Percentiles rank a stretch among this genome's conserved stretches.
phyloP scores from a whole-genome alignment of 2,113 vertebrate genomes.

The Heterotis niloticus region DNA sequence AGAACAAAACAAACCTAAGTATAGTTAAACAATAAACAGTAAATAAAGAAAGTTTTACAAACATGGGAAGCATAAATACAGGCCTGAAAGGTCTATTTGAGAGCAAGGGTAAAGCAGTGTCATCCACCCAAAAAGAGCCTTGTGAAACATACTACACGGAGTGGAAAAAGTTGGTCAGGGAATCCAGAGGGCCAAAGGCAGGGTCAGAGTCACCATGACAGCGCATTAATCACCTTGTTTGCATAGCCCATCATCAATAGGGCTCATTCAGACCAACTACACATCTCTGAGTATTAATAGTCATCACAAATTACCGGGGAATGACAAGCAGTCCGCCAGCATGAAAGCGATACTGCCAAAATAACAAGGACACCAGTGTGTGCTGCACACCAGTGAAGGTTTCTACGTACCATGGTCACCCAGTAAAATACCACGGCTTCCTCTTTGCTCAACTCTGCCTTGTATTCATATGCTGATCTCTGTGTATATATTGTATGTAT shows the following conservation, averaged over 20 bases:
- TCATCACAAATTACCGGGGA: slow-evolving; percentile 19
- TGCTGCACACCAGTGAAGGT: not conserved
- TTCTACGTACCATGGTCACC: not conserved
- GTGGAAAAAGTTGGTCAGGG: slow-evolving; percentile 2
- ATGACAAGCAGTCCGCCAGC: not conserved
- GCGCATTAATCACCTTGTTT: slow-evolving; percentile 24
- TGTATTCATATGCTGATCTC: not conserved
- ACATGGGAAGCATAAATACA: not conserved
- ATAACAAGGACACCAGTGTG: slow-evolving; percentile 19
- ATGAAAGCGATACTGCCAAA: not conserved
- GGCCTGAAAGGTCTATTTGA: not conserved
- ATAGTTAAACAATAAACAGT: no score
- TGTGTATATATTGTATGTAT: not conserved
- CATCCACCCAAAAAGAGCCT: not conserved
- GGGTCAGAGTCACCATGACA: not conserved
- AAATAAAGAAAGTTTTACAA: not conserved
- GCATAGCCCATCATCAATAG: slow-evolving; percentile 32
- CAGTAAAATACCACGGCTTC: not conserved
- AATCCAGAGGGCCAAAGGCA: not conserved
- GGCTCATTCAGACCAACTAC: slow-evolving; percentile 31
- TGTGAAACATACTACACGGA: not conserved
- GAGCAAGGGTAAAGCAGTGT: slow-evolving; percentile 8
- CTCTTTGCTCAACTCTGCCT: not conserved
- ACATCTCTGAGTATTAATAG: slow-evolving; percentile 31
- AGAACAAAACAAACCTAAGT: no score